These are phyloP conservation scores for Agriopis marginaria DNA, from an alignment of 2,888 invertebrate species.

Conservation along the genomic window DNA sequence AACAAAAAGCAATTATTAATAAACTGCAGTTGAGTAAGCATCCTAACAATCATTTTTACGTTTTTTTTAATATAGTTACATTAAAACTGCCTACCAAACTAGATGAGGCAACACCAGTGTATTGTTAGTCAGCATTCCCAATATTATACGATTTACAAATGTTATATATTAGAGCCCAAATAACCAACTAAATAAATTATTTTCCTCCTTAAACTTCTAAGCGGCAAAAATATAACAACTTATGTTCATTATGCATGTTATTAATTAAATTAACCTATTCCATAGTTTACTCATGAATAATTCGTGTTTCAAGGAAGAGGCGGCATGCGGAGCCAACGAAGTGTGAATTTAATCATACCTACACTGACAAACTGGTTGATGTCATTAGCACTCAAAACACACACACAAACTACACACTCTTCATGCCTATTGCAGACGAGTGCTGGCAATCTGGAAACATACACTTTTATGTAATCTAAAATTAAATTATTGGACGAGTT, in stretches of 20 bases:
- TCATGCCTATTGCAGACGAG: constrained; percentile 6
- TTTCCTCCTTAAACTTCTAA: background rate
- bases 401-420: constrained; percentile 5
- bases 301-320: constrained; percentile 55
- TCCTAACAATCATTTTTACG: too few relatives aligned
- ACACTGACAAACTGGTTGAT: constrained; percentile 57
- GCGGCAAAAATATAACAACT: background rate
- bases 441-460: constrained; percentile 6
- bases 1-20: background rate
- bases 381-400: constrained; percentile 52
- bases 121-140: too few relatives aligned
- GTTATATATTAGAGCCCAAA: too few relatives aligned
- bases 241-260: constrained; percentile 7
- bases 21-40: background rate
- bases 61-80: too few relatives aligned
- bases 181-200: background rate
- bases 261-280: constrained; percentile 16
- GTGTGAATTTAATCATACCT: constrained; percentile 60
- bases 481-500: background rate
- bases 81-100: too few relatives aligned
- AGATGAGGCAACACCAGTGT: too few relatives aligned
- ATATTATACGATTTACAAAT: too few relatives aligned
- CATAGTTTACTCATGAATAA: constrained; percentile 55
- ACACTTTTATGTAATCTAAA: background rate
- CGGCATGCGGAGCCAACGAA: constrained; percentile 46